Evolutionary conservation across 1,140 invertebrate species (phyloP), one percentile per base, ranked within the genome.

Genomic region (Anastrepha ludens): DNA sequence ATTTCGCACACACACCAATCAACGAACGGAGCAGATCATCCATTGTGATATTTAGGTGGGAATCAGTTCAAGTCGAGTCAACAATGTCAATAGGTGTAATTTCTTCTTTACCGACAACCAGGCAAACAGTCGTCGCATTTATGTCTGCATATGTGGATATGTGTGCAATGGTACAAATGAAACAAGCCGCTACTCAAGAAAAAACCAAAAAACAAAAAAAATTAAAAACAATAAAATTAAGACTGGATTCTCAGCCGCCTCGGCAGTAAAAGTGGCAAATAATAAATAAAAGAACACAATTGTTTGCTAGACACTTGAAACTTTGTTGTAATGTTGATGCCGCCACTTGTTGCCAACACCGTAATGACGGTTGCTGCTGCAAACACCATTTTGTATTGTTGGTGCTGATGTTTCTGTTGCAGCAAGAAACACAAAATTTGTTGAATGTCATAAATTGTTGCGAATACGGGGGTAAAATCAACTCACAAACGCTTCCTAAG

Each of bases 371-470:
- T 81, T 81, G 74, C 6, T 6, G 55, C 47, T 81, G n/a, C 20
- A 29, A 78, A 15, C 50, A 39, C 8, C 29, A 2, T 78, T 70
- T 41, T 2, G 15, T 20, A 17, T 6, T 13, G 41, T 44, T 70
- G 67, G 6, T 74, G 70, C 0, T 74, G 70, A n/a, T 74, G 41
- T 47, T 74, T 41, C 5, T 55, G 44, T 74, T 74, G 70, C 17
- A 17, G 74, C 47, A 29, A 81, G 47, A 20, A 20, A 17, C 74
- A 81, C 15, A 47, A 58, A 50, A 81, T 81, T 55, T 81, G 50
- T n/a, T 81, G 74, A 81, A 81, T 81, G 74, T 81, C 74, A 81
- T 81, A 81, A 81, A 58, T 81, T 81, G 74, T 55, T 81, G 44
- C 44, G 55, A 81, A n/a, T 55, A 55, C 17, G 7, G n/a, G 3